phyloP scores from a whole-genome alignment of 2,888 invertebrate species.

The Noctua janthe region DNA sequence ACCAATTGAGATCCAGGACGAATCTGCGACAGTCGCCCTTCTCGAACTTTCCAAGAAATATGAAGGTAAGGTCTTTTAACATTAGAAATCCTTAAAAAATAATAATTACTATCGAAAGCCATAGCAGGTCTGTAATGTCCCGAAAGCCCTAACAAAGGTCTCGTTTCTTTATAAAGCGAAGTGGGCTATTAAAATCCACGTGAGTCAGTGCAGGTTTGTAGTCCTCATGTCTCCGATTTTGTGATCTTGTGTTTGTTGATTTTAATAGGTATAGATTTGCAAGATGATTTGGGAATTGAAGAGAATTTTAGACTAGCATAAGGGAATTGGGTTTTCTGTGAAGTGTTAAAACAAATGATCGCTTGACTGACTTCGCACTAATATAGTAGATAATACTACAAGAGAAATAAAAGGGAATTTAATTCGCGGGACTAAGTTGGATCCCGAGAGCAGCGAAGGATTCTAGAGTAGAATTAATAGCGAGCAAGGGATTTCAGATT shows the following conservation, averaged over 20 bases:
- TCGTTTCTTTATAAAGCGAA: too few relatives aligned
- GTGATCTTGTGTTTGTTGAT: not conserved
- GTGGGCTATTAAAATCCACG: not conserved
- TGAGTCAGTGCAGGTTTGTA: not conserved
- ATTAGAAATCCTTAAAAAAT: not conserved
- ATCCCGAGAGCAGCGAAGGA: too few relatives aligned
- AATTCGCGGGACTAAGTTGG: too few relatives aligned
- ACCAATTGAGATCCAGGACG: slow-evolving; percentile 78
- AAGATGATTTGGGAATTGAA: not conserved
- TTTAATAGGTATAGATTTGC: not conserved
- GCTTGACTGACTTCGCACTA: too few relatives aligned
- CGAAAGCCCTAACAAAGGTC: too few relatives aligned
- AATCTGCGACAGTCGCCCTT: slow-evolving; percentile 91
- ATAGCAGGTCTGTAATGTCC: not conserved
- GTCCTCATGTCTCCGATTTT: not conserved
- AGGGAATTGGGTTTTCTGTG: not conserved
- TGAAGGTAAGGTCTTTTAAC: slow-evolving; percentile 76
- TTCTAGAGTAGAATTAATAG: too few relatives aligned
- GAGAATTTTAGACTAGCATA: not conserved
- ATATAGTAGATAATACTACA: too few relatives aligned
- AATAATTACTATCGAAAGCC: not conserved
- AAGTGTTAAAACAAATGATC: too few relatives aligned
- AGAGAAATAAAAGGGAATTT: too few relatives aligned
- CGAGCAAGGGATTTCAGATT: too few relatives aligned
- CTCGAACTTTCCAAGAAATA: slow-evolving; percentile 88